These are phyloP conservation scores for Pachypanchax playfairii DNA, from an alignment of 2,113 vertebrate genomes.

Conservation along the genomic window DNA sequence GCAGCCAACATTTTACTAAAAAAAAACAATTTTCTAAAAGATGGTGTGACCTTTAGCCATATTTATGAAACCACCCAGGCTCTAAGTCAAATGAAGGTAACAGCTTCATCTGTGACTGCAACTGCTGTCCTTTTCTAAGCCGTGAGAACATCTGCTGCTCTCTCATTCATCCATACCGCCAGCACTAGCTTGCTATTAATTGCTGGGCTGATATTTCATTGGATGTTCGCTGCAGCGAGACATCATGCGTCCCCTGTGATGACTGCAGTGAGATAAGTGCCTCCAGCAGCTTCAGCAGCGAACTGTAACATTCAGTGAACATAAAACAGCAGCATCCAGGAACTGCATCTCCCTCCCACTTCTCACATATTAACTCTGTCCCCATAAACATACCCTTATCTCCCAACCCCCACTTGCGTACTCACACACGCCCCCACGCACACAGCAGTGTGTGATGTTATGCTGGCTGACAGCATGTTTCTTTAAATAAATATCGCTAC, in stretches of 20 bases:
- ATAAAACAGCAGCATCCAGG: not conserved
- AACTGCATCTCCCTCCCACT: constrained; percentile 21
- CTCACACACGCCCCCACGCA: not conserved
- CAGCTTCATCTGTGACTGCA: no score
- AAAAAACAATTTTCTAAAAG: no score
- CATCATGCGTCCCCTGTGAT: not conserved
- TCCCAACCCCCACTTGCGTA: constrained; percentile 34
- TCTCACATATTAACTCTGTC: constrained; percentile 24
- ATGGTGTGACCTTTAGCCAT: no score
- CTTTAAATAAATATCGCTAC: constrained; percentile 72
- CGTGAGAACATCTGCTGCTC: no score
- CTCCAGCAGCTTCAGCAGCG: not conserved
- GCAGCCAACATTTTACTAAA: no score
- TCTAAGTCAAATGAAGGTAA: no score
- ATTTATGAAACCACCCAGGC: no score
- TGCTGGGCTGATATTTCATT: no score
- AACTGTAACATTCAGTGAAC: not conserved
- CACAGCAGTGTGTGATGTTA: constrained; percentile 56
- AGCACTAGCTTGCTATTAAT: no score
- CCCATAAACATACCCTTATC: constrained; percentile 5
- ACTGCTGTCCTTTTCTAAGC: no score
- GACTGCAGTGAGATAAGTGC: not conserved
- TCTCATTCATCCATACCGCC: no score
- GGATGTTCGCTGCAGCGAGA: no score
- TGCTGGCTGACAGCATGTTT: constrained; percentile 65